Evolutionary conservation across 2,888 invertebrate species (phyloP), one percentile per base, ranked within the genome.

Genomic region (Escarpia spicata): DNA sequence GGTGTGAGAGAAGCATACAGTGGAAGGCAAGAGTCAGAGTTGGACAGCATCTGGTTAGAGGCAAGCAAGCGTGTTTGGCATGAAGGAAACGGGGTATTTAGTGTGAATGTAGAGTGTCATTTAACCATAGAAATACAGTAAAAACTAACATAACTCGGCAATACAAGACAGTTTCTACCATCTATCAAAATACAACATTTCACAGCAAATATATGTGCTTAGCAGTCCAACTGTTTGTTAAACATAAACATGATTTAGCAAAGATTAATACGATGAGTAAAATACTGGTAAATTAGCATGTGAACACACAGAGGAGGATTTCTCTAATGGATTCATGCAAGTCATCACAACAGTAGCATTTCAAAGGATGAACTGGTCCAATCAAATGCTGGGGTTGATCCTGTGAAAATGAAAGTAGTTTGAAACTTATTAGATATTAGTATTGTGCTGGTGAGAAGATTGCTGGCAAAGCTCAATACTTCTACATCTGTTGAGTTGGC

Each of bases 391-490:
- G 19, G 75, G 75, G 75, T 75, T 6, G 75, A 75, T 75, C 75
- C 75, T 75, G 75, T 75, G 75, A 75, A 75, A 75, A 75, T 52
- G 8, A 75, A 75, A 3, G 75, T 19, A 75, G 75, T 19, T 75
- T 19, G 75, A 19, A n/a, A 26, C 19, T 75, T 3, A 75, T 75
- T 19, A 75, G 75, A n/a, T 75, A 26, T 75, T 75, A 75, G 75
- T 75, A 75, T 75, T 26, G 75, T 75, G 75, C 75, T 75, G 75
- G 75, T 75, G 75, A 75, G n/a, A 75, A 75, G 75, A 26, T 75
- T 75, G 75, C 75, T 75, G 75, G 75, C 26, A 75, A 75, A 75
- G 26, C 75, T 75, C 3, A 75, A 26, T 75, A 75, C 75, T 75
- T 75, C 75, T 75, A 75, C 75, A 6, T 75, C 75, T 75, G 75